A percentile compares a stretch with the other conserved stretches of the same genome.
Evolutionary conservation across 1,140 invertebrate species (phyloP).

Genomic region (Drosophila ambigua): DNA sequence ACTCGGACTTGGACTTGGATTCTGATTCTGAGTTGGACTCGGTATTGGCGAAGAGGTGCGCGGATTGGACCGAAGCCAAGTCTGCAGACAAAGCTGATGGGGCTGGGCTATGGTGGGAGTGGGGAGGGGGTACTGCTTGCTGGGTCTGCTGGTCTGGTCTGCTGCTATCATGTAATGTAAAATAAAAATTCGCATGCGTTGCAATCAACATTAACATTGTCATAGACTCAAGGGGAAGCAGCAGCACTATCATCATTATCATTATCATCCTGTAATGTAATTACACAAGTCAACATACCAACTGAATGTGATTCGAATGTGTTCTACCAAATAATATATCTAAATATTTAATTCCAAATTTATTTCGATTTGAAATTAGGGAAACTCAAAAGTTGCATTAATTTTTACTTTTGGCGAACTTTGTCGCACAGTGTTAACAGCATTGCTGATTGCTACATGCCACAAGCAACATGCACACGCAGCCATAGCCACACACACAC

Average conservation of each 20-base stretch:
- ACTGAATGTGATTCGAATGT: too few species aligned
- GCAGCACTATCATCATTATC: constrained; percentile 36
- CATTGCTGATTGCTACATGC: constrained; percentile 31
- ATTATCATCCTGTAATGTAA: constrained; percentile 35
- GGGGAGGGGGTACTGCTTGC: not conserved
- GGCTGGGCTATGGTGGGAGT: not conserved
- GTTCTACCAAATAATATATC: too few species aligned
- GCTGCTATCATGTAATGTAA: constrained; percentile 48
- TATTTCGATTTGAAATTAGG: too few species aligned
- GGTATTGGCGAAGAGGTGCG: constrained; percentile 2
- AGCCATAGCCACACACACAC: not conserved
- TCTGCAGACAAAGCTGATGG: not conserved
- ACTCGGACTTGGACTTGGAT: not conserved
- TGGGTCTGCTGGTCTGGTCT: too few species aligned
- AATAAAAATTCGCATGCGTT: constrained; percentile 55
- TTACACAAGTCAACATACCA: constrained; percentile 23
- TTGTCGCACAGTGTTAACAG: constrained; percentile 28
- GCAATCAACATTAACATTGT: constrained; percentile 60
- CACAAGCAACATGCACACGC: constrained; percentile 20
- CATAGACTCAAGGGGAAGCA: constrained; percentile 16
- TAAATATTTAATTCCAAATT: not conserved
- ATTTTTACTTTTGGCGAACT: not conserved
- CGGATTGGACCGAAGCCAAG: not conserved
- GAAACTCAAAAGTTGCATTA: too few species aligned
- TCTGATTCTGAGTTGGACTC: not conserved